Base-by-base conservation (phyloP, 2,797 vertebrate genomes). In the Manis pentadactyla region DNA sequence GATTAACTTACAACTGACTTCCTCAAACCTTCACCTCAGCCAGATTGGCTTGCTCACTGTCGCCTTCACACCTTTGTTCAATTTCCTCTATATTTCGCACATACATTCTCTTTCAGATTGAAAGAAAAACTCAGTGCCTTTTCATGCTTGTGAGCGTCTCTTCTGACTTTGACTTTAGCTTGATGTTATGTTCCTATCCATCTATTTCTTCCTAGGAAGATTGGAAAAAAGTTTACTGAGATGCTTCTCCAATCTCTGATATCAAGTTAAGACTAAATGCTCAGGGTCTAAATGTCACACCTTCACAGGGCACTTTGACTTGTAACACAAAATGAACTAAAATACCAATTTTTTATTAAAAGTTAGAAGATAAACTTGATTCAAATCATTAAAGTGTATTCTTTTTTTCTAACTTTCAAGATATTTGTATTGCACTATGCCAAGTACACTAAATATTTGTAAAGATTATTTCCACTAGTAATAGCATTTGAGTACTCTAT, bases 301-400 rank as follows among this genome's bases (percentile, higher is more conserved):
- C 37, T 10, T 55, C 14, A 34, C 31, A 73, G 9, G n/a, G 46
- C 14, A n/a, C 31, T 88, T 17, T 42, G 53, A 75, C 63, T 69
- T 85, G 46, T 4, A 88, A 94, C 23, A 46, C 5, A 79, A 29
- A 79, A 66, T 68, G 7, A 75, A 75, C 37, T 39, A 53, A 83
- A 96, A 39, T 66, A 90, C 37, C 27, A 89, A 69, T 78, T 86
- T 19, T 57, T 61, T 53, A 57, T 87, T 66, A 74, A 92, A 90
- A 82, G 15, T 64, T 87, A 90, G 64, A 94, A 90, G 39, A 74
- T 31, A 93, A 77, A 93, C 83, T 93, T 87, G 94, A 94, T 51
- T 87, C 19, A 92, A 71, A 91, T 66, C 27, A 82, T 49, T 83
- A 90, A 87, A 84, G 2, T 39, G 4, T 51, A 90, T 79, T 90